These are phyloP conservation scores for Spheniscus humboldti DNA, from an alignment of 2,797 vertebrate genomes.

Conservation along the genomic window DNA sequence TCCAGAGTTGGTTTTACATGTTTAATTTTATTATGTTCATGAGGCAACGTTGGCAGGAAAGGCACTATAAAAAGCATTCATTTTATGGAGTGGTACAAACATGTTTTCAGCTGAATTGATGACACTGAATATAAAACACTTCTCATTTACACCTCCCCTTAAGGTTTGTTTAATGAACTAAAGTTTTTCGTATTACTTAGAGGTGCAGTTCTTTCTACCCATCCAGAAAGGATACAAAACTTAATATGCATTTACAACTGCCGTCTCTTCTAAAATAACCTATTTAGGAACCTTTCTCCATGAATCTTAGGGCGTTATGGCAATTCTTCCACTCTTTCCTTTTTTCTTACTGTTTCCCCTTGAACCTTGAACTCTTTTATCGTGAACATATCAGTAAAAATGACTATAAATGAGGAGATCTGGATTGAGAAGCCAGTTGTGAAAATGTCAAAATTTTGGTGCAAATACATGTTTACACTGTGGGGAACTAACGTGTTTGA, in stretches of 20 bases:
- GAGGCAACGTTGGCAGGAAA: slow-evolving; percentile 46
- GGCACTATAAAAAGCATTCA: slow-evolving; percentile 46
- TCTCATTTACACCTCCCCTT: slow-evolving; percentile 56
- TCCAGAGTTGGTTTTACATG: slow-evolving; percentile 47
- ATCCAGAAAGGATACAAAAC: not conserved
- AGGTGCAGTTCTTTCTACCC: slow-evolving; percentile 7
- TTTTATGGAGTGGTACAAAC: slow-evolving; percentile 56
- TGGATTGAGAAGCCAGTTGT: not conserved
- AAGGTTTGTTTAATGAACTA: slow-evolving; percentile 63
- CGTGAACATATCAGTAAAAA: not conserved
- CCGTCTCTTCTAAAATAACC: not conserved
- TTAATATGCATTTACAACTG: not conserved
- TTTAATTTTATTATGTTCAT: slow-evolving; percentile 49
- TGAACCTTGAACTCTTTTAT: not conserved
- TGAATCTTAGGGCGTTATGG: not conserved
- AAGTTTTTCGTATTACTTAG: slow-evolving; percentile 37
- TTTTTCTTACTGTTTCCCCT: not conserved
- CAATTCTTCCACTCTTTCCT: not conserved
- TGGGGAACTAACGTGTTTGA: not conserved
- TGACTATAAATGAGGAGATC: not conserved
- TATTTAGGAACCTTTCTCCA: not conserved
- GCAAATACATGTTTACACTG: not conserved
- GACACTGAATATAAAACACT: slow-evolving; percentile 62
- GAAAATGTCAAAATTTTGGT: not conserved
- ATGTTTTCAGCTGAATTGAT: slow-evolving; percentile 65